These are phyloP conservation scores for Spisula subtruncata DNA, from an alignment of 2,888 invertebrate genomes.

Conservation along the genomic window DNA sequence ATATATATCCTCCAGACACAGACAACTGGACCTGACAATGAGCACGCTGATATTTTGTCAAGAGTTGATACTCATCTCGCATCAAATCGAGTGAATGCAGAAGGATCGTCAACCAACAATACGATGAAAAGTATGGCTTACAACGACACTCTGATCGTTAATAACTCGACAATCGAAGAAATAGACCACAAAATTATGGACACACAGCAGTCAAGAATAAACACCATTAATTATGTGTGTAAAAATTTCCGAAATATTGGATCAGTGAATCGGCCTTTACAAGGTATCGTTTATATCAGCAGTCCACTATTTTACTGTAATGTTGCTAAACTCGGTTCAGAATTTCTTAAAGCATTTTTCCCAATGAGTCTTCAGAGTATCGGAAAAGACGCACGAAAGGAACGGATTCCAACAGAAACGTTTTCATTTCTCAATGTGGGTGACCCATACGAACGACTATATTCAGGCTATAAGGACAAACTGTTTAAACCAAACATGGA, in stretches of 20 bases:
- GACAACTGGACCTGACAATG: too few species aligned
- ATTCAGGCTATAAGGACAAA: neutral
- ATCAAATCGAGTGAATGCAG: too few species aligned
- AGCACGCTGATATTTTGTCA: too few species aligned
- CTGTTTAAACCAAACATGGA: neutral
- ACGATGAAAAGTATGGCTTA: too few species aligned
- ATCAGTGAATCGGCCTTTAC: neutral
- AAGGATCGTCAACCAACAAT: too few species aligned
- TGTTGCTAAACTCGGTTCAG: neutral
- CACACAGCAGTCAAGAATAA: neutral
- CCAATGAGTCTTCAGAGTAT: neutral
- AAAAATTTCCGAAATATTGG: neutral
- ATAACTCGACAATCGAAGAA: too few species aligned
- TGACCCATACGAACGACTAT: neutral
- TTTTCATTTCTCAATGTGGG: neutral
- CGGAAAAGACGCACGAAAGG: neutral
- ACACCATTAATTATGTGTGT: neutral
- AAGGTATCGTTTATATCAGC: neutral
- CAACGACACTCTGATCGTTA: too few species aligned
- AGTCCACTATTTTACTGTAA: neutral
- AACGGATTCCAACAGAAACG: rapidly evolving
- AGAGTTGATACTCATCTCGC: too few species aligned
- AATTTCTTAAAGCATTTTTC: neutral
- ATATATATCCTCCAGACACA: too few species aligned
- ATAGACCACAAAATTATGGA: too few species aligned